Conservation (phyloP, 1,140 invertebrate species). For the Aleiodes sp. region DNA sequence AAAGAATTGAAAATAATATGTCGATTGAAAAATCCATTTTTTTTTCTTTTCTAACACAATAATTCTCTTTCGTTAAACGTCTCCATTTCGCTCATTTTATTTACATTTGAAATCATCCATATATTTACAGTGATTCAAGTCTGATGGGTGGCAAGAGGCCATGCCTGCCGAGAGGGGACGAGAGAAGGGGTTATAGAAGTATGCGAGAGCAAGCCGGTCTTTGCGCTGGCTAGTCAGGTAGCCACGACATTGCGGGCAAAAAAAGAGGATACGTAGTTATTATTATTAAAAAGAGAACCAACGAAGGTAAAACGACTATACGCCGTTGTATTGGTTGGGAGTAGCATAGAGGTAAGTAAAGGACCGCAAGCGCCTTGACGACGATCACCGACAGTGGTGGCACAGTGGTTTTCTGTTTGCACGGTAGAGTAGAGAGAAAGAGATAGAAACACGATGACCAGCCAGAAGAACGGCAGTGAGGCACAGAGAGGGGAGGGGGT, state of each 20-base stretch:
- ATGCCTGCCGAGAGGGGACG: too few species aligned
- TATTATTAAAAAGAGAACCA: not conserved
- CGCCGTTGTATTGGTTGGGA: conserved; percentile 4
- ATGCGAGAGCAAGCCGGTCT: too few species aligned
- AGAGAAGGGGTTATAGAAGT: too few species aligned
- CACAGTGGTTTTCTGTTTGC: not conserved
- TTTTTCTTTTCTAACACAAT: not conserved
- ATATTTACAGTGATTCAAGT: not conserved
- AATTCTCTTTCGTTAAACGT: conserved; percentile 8
- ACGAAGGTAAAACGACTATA: not conserved
- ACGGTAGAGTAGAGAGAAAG: not conserved
- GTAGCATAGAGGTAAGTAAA: conserved; percentile 25
- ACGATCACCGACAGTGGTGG: not conserved
- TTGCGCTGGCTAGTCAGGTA: conserved; percentile 12
- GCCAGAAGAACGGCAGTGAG: not conserved
- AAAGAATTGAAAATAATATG: too few species aligned
- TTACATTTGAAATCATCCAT: not conserved
- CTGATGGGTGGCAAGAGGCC: not conserved
- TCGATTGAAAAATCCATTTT: too few species aligned
- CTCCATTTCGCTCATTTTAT: not conserved
- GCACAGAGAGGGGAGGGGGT: not conserved
- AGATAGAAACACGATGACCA: too few species aligned
- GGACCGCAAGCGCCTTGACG: conserved; percentile 15
- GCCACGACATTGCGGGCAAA: conserved; percentile 5
- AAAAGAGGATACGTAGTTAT: not conserved